phyloP scores from a whole-genome alignment of 2,888 invertebrate genomes.

The Lepidocyrtinus sp. region DNA sequence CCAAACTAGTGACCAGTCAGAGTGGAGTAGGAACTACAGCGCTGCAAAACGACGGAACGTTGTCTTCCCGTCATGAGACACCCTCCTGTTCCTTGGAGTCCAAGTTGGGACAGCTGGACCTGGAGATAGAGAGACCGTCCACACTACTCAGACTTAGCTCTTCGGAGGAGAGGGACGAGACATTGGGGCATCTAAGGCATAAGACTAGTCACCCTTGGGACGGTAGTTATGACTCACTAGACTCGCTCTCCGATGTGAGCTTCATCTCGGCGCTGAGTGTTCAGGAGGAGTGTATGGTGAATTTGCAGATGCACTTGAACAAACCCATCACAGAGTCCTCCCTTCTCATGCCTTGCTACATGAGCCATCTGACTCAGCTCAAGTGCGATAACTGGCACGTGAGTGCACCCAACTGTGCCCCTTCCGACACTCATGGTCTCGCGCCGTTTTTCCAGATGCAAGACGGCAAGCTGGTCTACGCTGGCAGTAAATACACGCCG shows the following conservation, averaged over 20 bases:
- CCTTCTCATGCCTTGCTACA: constrained; percentile 93
- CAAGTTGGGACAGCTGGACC: constrained; percentile 79
- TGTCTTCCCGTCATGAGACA: constrained; percentile 27
- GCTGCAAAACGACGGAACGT: not conserved
- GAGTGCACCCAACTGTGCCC: constrained; percentile 64
- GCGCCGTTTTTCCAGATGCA: constrained; percentile 68
- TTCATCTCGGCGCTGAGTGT: constrained; percentile 90
- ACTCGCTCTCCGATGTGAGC: constrained; percentile 71
- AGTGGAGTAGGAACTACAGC: not conserved
- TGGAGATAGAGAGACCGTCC: no score
- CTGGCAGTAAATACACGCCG: constrained; percentile 79
- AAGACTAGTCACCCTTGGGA: constrained; percentile 30
- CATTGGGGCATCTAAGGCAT: constrained; percentile 31
- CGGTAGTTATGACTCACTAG: constrained; percentile 68
- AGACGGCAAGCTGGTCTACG: constrained; percentile 69
- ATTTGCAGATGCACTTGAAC: constrained; percentile 94
- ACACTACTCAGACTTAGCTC: constrained; percentile 43
- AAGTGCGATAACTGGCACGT: constrained; percentile 70
- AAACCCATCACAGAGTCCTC: constrained; percentile 94
- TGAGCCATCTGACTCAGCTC: constrained; percentile 86
- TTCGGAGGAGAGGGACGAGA: constrained; percentile 47
- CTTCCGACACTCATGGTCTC: constrained; percentile 66
- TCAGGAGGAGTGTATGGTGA: constrained; percentile 92
- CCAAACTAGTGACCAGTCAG: constrained; percentile 24
- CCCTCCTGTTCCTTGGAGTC: constrained; percentile 90